Evolutionary conservation across 30 jellyfish, hydroid and myxozoan genomes (phyloP), one percentile per base, ranked within the genome.

Genomic region (Aurelia coerulea): DNA sequence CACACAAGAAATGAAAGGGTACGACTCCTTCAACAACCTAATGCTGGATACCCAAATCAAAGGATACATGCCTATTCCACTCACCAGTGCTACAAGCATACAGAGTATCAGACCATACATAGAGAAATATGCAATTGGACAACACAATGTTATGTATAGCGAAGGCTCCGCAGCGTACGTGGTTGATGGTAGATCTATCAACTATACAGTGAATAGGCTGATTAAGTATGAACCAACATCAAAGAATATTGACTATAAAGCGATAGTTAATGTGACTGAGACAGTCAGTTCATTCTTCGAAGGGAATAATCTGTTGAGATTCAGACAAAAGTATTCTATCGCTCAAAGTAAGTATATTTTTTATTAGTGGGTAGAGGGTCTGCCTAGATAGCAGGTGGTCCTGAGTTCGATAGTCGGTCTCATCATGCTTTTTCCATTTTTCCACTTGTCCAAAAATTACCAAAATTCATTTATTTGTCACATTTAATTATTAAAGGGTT

Each of bases 1-100:
- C 10, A 60, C 79, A 2, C 96, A 88, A 32, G 76, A 79, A 70
- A 88, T 88, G 96, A 88, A 78, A 64, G 96, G 96, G 1, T 72
- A 39, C 41, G 88, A 88, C 71, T 46, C 85, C 12, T 88, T 88
- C 88, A 88, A 78, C 80, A 75, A 53, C 46, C 82, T 88, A n/a
- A 39, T 88, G 11, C 68, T 88, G 42, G 88, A 88, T 71, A 88
- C 96, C 9, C 35, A 68, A 23, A 76, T 88, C 56, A 34, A 79
- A 18, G 96, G 96, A 17, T 17, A 74, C 65, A 64, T 84, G 88
- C 93, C 93, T 0, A 71, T 84, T 15, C 93, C 93, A 10, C 42
- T 84, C 65, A 63, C 84, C 50, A 64, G 65, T n/a, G 81, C 77
- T 0, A 15, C 80, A 17, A 73, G 83, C 56, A 37, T 84, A 4